Base-by-base conservation (phyloP, 2,113 vertebrate species). In the Datnioides undecimradiatus region DNA sequence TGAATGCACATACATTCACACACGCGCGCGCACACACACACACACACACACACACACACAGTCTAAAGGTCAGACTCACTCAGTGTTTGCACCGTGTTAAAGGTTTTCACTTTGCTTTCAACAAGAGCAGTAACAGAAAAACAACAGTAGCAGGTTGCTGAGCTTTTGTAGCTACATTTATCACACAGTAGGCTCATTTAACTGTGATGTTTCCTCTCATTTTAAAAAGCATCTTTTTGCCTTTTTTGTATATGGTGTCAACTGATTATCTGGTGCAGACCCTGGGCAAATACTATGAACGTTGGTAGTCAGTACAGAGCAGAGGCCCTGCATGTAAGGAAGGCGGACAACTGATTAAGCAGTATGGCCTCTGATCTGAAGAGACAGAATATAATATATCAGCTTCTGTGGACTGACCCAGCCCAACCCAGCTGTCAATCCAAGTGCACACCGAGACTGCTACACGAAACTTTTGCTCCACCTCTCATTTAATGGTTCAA, bases 31-130 rank as follows among this genome's bases (percentile, higher is more conserved):
- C 31, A 57, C 74, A 76, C 71, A 76, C 43, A 48, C 70, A 54
- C 54, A 29, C 40, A 36, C 66, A 73, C 55, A 63, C 51, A 69
- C 38, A 46, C 68, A 65, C 13, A 64, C 34, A 31, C 14, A n/a
- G 29, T 78, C 63, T 55, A 85, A 85, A 87, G 84, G 81, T 91
- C 80, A 87, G 51, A 77, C 45, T 77, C 23, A 34, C 27, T 66
- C 67, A 10, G 40, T 82, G 85, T 85, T 80, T 84, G 69, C 80
- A 79, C 48, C 82, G 64, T 72, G 48, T 90, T 79, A 83, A 82
- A 77, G 77, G 63, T 83, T 84, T 88, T 79, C 38, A 76, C 71
- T 77, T 82, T 62, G 70, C 70, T 84, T 79, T 81, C 0, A 62
- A 88, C 62, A 75, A 58, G 43, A 70, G 69, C 69, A 81, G 62